Base-by-base conservation (phyloP, 2,888 invertebrate species). In the Ichneumoninae sp. region DNA sequence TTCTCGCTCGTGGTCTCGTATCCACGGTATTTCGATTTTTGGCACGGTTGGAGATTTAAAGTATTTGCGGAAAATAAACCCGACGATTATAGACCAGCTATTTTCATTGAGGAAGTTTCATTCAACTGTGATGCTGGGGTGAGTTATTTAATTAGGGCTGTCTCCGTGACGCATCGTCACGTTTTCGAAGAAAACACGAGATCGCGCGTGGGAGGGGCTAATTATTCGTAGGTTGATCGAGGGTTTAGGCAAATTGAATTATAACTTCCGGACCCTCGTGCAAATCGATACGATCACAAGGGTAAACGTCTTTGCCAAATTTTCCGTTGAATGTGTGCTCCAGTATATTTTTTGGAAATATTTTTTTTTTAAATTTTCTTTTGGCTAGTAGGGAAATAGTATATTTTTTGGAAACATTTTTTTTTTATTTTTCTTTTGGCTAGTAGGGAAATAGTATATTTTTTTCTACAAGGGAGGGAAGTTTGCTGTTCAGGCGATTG, bases 71-170 rank as follows among this genome's bases (percentile, higher is more conserved):
- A 81, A 84, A 84, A 84, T 82, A 78, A 82, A 78, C 60, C 19
- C 66, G 22, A 33, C 54, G 70, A 19, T 26, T 72, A 68, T 62
- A 66, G 84, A 70, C 22, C 57, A 65, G 30, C 62, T 62, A 57
- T 44, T 60, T 82, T 84, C 84, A 84, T 84, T 84, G 66, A 84
- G 81, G 78, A 84, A 84, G 54, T 78, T 81, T 84, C 84, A 84
- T 84, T 84, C 81, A 81, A 74, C 78, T 44, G 75, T 62, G 52
- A 33, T 70, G 50, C 6, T 62, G 50, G n/a, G 5, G 19, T 7
- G 44, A 26, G 47, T 47, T 13, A 8, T 36, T 54, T 57, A 71
- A 71, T 71, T 57, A 26, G 60, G 30, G 26, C n/a, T 60, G 19
- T 26, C 47, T 72, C 52, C 26, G 26, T 60, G 72, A 44, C 72